Conservation (phyloP, 2,888 invertebrate genomes). For the Amphipoea oculea region DNA sequence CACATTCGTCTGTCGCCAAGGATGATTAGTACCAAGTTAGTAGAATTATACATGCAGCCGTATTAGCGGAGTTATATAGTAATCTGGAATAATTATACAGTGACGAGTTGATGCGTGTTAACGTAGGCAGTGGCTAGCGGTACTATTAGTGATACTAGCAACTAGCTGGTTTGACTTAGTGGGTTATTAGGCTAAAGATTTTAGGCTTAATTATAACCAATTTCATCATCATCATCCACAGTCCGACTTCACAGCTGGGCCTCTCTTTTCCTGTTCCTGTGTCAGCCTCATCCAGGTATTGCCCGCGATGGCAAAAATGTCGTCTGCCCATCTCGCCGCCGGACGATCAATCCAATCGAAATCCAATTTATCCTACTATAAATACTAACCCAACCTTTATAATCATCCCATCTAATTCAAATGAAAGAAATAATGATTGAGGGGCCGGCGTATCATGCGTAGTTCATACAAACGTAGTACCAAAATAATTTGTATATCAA, state of each 20-base stretch:
- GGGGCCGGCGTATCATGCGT: too few species aligned
- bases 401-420: not conserved
- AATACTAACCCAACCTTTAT: not conserved
- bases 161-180: slow-evolving; percentile 13
- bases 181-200: not conserved
- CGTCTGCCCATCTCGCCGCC: not conserved
- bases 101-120: slow-evolving; percentile 28
- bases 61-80: slow-evolving; percentile 14
- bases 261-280: not conserved
- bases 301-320: not conserved
- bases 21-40: slow-evolving; percentile 12
- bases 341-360: not conserved
- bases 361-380: not conserved
- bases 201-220: too few species aligned
- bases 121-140: not conserved
- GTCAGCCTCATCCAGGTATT: not conserved
- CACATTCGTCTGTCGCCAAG: not conserved
- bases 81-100: slow-evolving; percentile 43
- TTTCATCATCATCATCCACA: too few species aligned
- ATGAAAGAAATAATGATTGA: not conserved
- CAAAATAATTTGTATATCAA: too few species aligned
- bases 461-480: too few species aligned
- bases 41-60: slow-evolving; percentile 10
- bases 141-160: slow-evolving; percentile 3
- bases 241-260: not conserved